Evolutionary conservation across 1,140 invertebrate genomes (phyloP).

Genomic region (Periplaneta americana): DNA sequence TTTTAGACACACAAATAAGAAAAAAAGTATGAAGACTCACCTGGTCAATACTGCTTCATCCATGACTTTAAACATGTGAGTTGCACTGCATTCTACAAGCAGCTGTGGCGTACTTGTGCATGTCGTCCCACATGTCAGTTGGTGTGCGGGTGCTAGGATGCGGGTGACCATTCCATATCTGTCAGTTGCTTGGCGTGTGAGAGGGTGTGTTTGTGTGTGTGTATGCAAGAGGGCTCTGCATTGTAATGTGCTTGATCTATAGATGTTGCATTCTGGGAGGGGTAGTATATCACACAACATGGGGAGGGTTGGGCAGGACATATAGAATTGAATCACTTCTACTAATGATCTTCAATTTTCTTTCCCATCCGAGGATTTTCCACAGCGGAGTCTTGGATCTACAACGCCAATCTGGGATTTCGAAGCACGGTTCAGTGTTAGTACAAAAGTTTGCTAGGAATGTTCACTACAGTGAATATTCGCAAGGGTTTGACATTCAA

Average conservation of each 20-base stretch:
- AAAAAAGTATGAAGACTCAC: too few relatives aligned
- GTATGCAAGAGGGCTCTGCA: too few relatives aligned
- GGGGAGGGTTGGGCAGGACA: neutral
- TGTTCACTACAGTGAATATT: too few relatives aligned
- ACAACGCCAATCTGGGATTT: conserved; percentile 4
- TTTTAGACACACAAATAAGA: too few relatives aligned
- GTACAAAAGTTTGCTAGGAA: neutral
- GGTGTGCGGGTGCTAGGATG: too few relatives aligned
- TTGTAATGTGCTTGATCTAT: neutral
- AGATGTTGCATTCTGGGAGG: neutral
- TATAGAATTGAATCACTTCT: conserved; percentile 10
- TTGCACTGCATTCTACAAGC: too few relatives aligned
- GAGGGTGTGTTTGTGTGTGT: neutral
- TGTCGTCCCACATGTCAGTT: too few relatives aligned
- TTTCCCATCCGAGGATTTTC: conserved; percentile 21
- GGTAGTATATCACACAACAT: neutral
- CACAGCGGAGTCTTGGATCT: conserved; percentile 15
- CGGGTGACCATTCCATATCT: neutral
- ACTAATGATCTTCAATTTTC: conserved; percentile 22
- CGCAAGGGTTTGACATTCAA: too few relatives aligned
- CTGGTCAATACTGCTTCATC: too few relatives aligned
- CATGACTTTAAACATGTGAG: too few relatives aligned
- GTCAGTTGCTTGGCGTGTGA: neutral
- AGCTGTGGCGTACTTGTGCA: too few relatives aligned
- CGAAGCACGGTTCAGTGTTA: conserved; percentile 1